A percentile compares a stretch with the other conserved stretches of the same genome.
Evolutionary conservation across 2,888 invertebrate genomes (phyloP).

Genomic region (Ormyrus thymus): DNA sequence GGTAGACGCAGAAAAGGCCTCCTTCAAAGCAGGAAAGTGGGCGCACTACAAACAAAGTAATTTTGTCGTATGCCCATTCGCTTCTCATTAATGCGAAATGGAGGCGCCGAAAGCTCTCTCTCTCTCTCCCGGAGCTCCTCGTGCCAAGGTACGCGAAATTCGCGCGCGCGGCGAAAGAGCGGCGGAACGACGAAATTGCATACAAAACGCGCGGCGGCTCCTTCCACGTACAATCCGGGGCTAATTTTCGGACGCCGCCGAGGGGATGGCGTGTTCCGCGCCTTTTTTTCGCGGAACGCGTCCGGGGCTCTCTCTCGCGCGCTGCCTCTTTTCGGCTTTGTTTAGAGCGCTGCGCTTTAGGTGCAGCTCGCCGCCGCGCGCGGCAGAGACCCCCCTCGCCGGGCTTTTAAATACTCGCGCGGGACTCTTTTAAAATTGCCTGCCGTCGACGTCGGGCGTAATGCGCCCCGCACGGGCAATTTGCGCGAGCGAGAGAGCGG

Average conservation of each 20-base stretch:
- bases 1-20: too few relatives aligned
- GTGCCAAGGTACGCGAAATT: slow-evolving; percentile 49
- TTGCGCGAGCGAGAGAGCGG: slow-evolving; percentile 7
- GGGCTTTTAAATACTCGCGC: slow-evolving; percentile 43
- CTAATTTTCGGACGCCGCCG: slow-evolving; percentile 40
- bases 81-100: slow-evolving; percentile 21
- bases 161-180: background rate
- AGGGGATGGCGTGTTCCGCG: background rate
- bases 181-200: slow-evolving; percentile 18
- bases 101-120: slow-evolving; percentile 20
- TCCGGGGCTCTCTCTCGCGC: background rate
- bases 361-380: background rate
- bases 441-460: background rate
- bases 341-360: background rate
- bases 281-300: slow-evolving; percentile 46
- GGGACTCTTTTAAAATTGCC: slow-evolving; percentile 39
- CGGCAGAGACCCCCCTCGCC: background rate
- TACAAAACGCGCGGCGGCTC: background rate
- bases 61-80: background rate
- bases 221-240: slow-evolving; percentile 37
- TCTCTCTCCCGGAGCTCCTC: background rate
- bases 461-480: slow-evolving; percentile 13
- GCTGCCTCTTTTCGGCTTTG: background rate
- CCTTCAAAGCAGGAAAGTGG: too few relatives aligned
- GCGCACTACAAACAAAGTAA: too few relatives aligned